phyloP scores from a whole-genome alignment of 2,113 vertebrate species.

The Ictalurus punctatus region DNA sequence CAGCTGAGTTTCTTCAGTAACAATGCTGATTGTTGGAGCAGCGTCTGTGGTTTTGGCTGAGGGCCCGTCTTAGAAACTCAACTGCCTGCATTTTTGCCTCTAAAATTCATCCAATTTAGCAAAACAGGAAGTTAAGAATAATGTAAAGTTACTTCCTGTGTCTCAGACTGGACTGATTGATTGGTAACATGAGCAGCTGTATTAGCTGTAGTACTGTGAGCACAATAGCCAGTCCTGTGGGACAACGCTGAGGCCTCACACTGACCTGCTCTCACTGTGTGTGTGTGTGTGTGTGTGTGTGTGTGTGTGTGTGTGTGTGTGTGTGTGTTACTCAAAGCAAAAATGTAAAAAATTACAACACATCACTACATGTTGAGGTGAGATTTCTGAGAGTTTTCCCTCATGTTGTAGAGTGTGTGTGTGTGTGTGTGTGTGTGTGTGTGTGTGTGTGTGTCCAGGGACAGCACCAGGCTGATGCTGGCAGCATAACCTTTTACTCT shows the following conservation, averaged over 20 bases:
- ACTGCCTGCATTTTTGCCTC: neutral
- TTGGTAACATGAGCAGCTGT: neutral
- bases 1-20: neutral
- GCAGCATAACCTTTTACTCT: conserved; percentile 26
- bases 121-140: neutral
- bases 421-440: conserved; percentile 9
- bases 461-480: neutral
- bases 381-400: neutral
- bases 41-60: neutral
- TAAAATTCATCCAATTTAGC: neutral
- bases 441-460: neutral
- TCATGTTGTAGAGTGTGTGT: neutral
- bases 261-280: neutral
- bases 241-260: neutral
- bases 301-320: neutral
- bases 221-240: neutral
- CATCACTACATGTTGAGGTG: neutral
- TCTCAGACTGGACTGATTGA: neutral
- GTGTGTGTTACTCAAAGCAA: neutral
- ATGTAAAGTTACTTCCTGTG: neutral
- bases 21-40: neutral
- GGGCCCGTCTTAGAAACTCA: neutral
- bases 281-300: neutral
- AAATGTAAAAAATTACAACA: neutral
- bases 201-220: neutral